Evolutionary conservation across 2,888 invertebrate species (phyloP).

Genomic region (Opisthograptis luteolata): DNA sequence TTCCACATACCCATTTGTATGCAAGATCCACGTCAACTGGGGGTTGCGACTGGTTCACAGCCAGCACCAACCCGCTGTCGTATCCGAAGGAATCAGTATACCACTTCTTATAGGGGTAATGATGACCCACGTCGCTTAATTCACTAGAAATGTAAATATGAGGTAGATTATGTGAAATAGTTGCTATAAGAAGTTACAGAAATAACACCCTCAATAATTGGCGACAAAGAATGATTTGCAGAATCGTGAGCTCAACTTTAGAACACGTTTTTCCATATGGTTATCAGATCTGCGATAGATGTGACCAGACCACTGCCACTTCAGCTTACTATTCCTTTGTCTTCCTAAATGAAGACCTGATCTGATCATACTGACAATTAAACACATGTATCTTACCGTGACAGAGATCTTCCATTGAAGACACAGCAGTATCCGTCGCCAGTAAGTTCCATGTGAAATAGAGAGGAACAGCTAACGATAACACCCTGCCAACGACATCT

Average conservation of each 20-base stretch:
- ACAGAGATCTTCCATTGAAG: conserved; percentile 74
- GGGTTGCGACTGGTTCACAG: conserved; percentile 55
- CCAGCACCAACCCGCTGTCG: conserved; percentile 50
- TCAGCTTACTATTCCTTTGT: too few relatives aligned
- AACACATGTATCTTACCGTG: conserved; percentile 45
- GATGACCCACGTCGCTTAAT: not conserved
- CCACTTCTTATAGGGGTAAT: conserved; percentile 1
- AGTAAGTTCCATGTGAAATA: conserved; percentile 79
- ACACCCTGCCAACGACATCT: conserved; percentile 73
- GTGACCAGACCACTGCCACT: too few relatives aligned
- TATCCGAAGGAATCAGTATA: conserved; percentile 42
- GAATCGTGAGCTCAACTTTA: too few relatives aligned
- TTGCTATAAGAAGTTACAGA: too few relatives aligned
- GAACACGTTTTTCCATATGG: too few relatives aligned
- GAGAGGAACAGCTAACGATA: conserved; percentile 58
- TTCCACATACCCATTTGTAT: conserved; percentile 65
- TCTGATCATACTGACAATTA: not conserved
- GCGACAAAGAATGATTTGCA: too few relatives aligned
- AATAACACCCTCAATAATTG: too few relatives aligned
- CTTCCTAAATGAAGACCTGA: not conserved
- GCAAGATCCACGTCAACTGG: conserved; percentile 49
- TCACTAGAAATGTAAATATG: not conserved
- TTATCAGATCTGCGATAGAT: too few relatives aligned
- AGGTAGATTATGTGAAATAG: too few relatives aligned
- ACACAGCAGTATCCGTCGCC: conserved; percentile 84